These are phyloP conservation scores for Calephelis perditalis DNA, from an alignment of 2,888 invertebrate genomes.

Conservation along the genomic window DNA sequence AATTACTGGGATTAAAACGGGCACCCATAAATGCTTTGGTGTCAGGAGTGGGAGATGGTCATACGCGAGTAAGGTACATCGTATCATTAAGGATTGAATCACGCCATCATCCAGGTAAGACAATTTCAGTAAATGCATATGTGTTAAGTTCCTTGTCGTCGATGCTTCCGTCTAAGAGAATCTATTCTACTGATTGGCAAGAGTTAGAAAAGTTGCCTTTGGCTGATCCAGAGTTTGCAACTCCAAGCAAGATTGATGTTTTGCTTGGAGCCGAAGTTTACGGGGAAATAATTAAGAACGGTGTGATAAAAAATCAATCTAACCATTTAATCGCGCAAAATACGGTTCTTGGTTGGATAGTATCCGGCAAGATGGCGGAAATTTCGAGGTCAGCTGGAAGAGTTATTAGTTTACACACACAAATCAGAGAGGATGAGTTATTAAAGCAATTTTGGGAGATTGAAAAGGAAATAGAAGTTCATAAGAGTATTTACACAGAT, in stretches of 20 bases:
- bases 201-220: background rate
- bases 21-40: slow-evolving; percentile 20
- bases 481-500: slow-evolving; percentile 16
- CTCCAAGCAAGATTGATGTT: background rate
- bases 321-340: background rate
- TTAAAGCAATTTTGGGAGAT: slow-evolving; percentile 26
- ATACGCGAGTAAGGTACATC: slow-evolving; percentile 19
- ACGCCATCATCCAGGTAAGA: background rate
- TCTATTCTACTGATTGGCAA: background rate
- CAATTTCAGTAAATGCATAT: slow-evolving; percentile 7
- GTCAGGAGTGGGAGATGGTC: slow-evolving; percentile 26
- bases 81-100: slow-evolving; percentile 2
- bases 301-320: background rate
- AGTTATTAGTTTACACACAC: slow-evolving; percentile 23
- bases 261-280: background rate
- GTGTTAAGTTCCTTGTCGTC: slow-evolving; percentile 11
- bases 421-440: slow-evolving; percentile 27
- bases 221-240: background rate
- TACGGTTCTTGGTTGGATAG: slow-evolving; percentile 2
- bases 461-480: slow-evolving; percentile 20
- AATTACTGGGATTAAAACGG: slow-evolving; percentile 25
- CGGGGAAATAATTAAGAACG: background rate
- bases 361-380: background rate
- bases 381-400: background rate
- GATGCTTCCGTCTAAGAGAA: slow-evolving; percentile 3